Evolutionary conservation across 1,140 invertebrate genomes (phyloP).

Genomic region (Euborellia annulipes): DNA sequence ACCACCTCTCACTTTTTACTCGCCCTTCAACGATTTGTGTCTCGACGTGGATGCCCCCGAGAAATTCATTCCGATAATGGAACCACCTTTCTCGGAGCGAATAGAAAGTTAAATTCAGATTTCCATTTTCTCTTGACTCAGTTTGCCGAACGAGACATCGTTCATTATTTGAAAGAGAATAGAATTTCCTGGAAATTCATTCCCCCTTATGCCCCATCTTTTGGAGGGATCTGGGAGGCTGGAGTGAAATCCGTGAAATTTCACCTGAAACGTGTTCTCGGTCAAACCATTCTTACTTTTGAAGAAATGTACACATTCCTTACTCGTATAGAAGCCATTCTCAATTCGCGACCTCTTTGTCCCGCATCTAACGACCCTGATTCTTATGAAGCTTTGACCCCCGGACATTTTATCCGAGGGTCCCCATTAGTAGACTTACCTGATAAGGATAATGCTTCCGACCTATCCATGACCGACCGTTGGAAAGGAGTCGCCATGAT

Average conservation of each 20-base stretch:
- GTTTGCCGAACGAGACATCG: no score
- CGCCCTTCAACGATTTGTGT: no score
- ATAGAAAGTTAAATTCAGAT: background rate
- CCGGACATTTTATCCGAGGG: slow-evolving; percentile 23
- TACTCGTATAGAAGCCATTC: slow-evolving; percentile 20
- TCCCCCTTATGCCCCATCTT: slow-evolving; percentile 12
- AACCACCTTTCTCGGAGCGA: no score
- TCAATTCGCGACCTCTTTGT: slow-evolving; percentile 21
- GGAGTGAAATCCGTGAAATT: slow-evolving; percentile 17
- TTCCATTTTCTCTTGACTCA: no score
- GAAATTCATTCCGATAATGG: no score
- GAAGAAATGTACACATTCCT: slow-evolving; percentile 19
- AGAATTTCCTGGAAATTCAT: no score
- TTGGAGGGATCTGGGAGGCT: slow-evolving; percentile 24
- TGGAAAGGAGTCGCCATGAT: no score
- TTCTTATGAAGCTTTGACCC: slow-evolving; percentile 15
- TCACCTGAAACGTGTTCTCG: slow-evolving; percentile 12
- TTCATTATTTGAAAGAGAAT: no score
- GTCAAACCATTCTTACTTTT: slow-evolving; percentile 9
- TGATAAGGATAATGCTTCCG: no score
- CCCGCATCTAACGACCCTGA: slow-evolving; percentile 12
- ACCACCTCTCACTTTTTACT: no score
- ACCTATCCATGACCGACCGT: no score
- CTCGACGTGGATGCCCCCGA: no score
- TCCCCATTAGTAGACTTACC: slow-evolving; percentile 11